phyloP scores from a whole-genome alignment of 2,113 vertebrate species.

The Arenaria interpres region DNA sequence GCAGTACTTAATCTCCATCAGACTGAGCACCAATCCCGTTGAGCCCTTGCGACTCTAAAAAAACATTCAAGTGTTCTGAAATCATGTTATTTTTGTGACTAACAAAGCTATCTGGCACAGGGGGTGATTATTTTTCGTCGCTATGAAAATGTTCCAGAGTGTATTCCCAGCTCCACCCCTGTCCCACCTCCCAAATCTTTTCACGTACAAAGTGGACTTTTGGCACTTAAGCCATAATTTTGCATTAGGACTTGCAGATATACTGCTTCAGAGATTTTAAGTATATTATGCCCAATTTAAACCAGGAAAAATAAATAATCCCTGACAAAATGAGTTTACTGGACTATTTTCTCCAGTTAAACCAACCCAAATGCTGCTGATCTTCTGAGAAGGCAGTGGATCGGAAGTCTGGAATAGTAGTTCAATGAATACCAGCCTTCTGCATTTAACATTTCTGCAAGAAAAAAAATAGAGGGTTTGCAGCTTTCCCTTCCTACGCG shows the following conservation, averaged over 20 bases:
- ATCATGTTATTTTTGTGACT: not conserved
- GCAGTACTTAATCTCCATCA: not conserved
- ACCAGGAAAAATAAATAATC: not conserved
- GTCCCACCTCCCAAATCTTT: not conserved
- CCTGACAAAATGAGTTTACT: not conserved
- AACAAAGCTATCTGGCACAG: not conserved
- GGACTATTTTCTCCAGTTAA: not conserved
- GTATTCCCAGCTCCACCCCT: not conserved
- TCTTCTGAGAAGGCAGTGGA: not conserved
- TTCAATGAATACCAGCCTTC: not conserved
- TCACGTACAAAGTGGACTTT: not conserved
- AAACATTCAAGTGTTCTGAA: not conserved
- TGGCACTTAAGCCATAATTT: not conserved
- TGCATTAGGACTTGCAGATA: not conserved
- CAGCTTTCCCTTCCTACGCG: not conserved
- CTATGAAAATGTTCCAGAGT: not conserved
- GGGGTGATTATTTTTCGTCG: not conserved
- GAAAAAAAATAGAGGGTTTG: fast-evolving
- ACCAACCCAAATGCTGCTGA: not conserved
- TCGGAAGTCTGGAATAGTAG: not conserved
- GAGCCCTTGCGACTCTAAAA: not conserved
- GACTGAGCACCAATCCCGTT: not conserved
- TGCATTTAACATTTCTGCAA: not conserved
- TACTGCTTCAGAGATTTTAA: not conserved
- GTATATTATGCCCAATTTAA: not conserved